phyloP scores from a whole-genome alignment of 2,113 vertebrate genomes.

The Tachycineta bicolor region DNA sequence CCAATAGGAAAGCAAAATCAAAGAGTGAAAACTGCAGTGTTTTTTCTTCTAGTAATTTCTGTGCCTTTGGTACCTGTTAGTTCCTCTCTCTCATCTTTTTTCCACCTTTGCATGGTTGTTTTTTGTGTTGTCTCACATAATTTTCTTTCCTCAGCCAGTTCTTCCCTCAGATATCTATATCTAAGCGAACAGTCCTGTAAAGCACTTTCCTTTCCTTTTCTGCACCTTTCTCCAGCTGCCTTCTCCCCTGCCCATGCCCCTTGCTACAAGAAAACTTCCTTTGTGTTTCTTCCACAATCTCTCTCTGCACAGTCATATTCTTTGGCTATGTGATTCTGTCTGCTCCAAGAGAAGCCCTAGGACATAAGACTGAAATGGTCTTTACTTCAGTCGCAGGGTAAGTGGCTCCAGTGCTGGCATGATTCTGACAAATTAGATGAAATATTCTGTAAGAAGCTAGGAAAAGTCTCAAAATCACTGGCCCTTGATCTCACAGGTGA shows the following conservation, averaged over 20 bases:
- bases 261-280: neutral
- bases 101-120: neutral
- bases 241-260: too few relatives aligned
- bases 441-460: neutral
- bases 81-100: neutral
- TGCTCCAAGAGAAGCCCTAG: neutral
- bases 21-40: neutral
- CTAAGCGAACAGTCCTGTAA: neutral
- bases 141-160: neutral
- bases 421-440: neutral
- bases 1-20: neutral
- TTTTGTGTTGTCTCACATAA: neutral
- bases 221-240: neutral
- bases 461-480: neutral
- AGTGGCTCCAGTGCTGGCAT: neutral
- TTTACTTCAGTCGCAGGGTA: neutral
- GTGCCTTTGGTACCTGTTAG: neutral
- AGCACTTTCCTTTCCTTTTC: neutral
- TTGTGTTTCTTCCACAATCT: neutral
- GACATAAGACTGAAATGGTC: rapidly evolving
- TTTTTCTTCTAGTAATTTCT: neutral
- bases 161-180: neutral
- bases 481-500: neutral
- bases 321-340: neutral
- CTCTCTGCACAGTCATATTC: neutral